phyloP scores from a whole-genome alignment of 2,113 vertebrate genomes.

The Psilopsiagon aymara region DNA sequence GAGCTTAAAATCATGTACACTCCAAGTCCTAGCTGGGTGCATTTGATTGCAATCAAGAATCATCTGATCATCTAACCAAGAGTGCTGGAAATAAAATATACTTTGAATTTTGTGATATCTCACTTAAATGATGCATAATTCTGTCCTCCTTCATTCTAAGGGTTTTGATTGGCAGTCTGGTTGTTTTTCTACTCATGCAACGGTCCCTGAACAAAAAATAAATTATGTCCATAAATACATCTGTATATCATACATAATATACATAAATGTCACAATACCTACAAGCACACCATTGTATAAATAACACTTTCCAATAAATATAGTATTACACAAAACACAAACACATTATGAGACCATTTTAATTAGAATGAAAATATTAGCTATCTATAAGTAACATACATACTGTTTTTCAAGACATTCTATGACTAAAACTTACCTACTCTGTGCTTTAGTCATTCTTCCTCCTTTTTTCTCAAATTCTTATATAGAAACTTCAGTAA shows the following conservation, averaged over 20 bases:
- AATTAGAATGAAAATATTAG: neutral
- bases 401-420: neutral
- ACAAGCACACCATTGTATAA: neutral
- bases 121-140: neutral
- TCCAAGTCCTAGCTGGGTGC: neutral
- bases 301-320: neutral
- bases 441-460: neutral
- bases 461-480: neutral
- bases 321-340: neutral
- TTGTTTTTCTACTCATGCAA: neutral
- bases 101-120: neutral
- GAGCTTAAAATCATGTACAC: slow-evolving; percentile 31
- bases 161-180: neutral
- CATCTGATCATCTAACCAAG: slow-evolving; percentile 26
- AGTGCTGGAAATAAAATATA: slow-evolving; percentile 27
- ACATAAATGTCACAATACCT: neutral
- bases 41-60: slow-evolving; percentile 67
- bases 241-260: neutral
- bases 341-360: neutral
- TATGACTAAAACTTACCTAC: neutral
- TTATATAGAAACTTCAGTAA: neutral
- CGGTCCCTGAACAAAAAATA: neutral
- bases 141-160: neutral
- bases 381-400: neutral
- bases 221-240: neutral